Percentiles rank a stretch among this genome's conserved stretches.
phyloP scores from a whole-genome alignment of 2,113 vertebrate species.

The Phalacrocorax carbo region DNA sequence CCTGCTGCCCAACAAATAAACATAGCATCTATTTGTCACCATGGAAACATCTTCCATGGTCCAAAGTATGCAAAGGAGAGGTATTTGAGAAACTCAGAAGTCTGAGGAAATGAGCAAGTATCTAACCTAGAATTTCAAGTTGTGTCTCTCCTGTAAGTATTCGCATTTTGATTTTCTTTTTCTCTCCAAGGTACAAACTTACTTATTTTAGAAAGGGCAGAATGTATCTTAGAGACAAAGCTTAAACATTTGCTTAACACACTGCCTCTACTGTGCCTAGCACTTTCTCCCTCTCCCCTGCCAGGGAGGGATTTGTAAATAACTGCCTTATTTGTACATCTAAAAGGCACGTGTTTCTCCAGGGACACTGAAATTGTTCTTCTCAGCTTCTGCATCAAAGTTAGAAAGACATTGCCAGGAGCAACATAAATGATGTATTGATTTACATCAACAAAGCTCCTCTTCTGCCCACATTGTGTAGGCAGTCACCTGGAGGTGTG shows the following conservation, averaged over 20 bases:
- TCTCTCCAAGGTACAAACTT: slow-evolving; percentile 5
- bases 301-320: slow-evolving; percentile 35
- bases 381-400: neutral
- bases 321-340: slow-evolving; percentile 14
- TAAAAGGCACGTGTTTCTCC: slow-evolving; percentile 10
- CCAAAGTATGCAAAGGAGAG: slow-evolving; percentile 62
- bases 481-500: neutral
- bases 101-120: slow-evolving; percentile 48
- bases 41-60: slow-evolving; percentile 70
- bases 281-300: neutral
- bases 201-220: slow-evolving; percentile 33
- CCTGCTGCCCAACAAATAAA: slow-evolving; percentile 75
- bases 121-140: slow-evolving; percentile 46
- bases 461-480: neutral
- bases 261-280: neutral
- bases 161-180: neutral
- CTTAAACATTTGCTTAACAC: slow-evolving; percentile 36
- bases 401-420: neutral
- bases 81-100: slow-evolving; percentile 61
- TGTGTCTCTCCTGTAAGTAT: slow-evolving; percentile 11
- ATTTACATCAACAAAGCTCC: neutral
- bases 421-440: neutral
- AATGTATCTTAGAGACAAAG: slow-evolving; percentile 50
- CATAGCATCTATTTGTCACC: slow-evolving; percentile 70
- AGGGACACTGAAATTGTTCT: neutral